Conservation (phyloP, 2,113 vertebrate genomes). For the Egretta garzetta region DNA sequence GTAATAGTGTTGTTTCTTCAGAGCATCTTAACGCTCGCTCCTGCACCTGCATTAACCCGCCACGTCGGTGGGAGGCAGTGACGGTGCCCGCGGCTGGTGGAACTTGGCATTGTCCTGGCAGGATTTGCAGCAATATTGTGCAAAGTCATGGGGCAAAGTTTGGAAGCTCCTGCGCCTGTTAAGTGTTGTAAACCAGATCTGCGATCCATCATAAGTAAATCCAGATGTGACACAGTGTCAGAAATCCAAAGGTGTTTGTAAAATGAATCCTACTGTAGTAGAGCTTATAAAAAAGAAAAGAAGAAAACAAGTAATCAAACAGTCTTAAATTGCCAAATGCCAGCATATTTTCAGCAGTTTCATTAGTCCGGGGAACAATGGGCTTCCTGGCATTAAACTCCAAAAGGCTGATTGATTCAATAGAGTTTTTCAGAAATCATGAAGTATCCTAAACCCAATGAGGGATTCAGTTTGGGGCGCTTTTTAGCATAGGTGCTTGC, state of each 20-base stretch:
- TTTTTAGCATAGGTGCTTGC: neutral
- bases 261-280: slow-evolving; percentile 10
- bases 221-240: slow-evolving; percentile 26
- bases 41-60: neutral
- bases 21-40: neutral
- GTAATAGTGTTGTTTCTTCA: neutral
- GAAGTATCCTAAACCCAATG: neutral
- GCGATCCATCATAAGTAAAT: slow-evolving; percentile 4
- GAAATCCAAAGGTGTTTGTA: slow-evolving; percentile 35
- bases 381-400: neutral
- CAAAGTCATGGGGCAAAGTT: neutral
- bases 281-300: neutral
- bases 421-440: neutral
- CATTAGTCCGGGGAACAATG: neutral
- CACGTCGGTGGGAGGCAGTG: neutral
- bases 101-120: neutral
- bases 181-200: slow-evolving; percentile 4
- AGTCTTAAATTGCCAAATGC: neutral
- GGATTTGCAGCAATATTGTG: neutral
- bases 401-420: neutral
- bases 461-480: neutral
- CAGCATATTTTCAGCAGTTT: neutral
- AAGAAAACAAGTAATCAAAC: neutral
- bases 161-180: neutral
- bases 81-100: neutral